Evolutionary conservation across 1,140 invertebrate species (phyloP).

Genomic region (Alviniconcha marisindica): DNA sequence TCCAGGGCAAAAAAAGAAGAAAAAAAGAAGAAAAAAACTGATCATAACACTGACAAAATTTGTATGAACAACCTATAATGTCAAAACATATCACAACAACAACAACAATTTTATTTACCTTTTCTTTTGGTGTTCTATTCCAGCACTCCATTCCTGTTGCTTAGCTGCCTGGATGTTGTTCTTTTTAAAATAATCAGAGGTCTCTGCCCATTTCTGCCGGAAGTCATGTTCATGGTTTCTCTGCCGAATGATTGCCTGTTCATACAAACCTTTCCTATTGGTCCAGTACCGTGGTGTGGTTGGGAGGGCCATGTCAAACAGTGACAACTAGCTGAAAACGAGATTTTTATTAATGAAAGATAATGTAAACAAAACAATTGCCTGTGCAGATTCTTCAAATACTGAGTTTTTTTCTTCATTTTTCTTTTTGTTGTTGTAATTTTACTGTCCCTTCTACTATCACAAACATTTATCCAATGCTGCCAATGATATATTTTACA

Average conservation of each 20-base stretch:
- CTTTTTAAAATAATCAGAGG: slow-evolving; percentile 59
- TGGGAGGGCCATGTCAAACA: slow-evolving; percentile 68
- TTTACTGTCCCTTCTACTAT: too few species aligned
- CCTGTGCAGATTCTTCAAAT: too few species aligned
- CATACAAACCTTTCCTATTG: slow-evolving; percentile 71
- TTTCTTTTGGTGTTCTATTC: slow-evolving; percentile 63
- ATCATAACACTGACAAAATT: background rate
- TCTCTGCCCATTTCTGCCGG: slow-evolving; percentile 65
- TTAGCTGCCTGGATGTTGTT: slow-evolving; percentile 58
- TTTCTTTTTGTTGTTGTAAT: too few species aligned
- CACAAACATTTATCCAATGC: too few species aligned
- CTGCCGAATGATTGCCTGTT: slow-evolving; percentile 67
- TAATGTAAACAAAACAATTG: too few species aligned
- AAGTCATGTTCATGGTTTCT: slow-evolving; percentile 68
- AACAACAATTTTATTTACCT: slow-evolving; percentile 43
- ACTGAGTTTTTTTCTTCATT: too few species aligned
- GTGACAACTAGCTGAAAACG: too few species aligned
- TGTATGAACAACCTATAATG: background rate
- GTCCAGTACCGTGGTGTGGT: slow-evolving; percentile 69
- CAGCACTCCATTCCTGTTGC: slow-evolving; percentile 67
- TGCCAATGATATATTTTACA: too few species aligned
- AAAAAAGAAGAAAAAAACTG: background rate
- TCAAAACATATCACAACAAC: background rate
- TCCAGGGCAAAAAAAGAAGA: background rate
- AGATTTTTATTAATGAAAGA: too few species aligned